Evolutionary conservation across 2,888 invertebrate genomes (phyloP), one percentile per base, ranked within the genome.

Genomic region (Leptinotarsa peninsularis): DNA sequence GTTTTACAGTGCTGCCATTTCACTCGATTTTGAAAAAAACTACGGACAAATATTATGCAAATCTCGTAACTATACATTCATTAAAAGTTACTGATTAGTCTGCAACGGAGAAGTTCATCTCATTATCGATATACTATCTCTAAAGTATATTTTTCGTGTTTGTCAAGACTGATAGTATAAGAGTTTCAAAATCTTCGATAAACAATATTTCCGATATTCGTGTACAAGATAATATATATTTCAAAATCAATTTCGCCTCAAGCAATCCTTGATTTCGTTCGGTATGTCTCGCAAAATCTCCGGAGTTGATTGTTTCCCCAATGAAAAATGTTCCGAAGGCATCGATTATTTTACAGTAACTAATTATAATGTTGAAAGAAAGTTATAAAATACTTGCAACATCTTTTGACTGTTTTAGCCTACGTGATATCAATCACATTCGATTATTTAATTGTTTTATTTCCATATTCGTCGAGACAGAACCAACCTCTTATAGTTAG

Each of bases 371-470:
- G 7, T 7, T 33, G 43, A 2, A 43, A 43, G 43, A 43, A 43
- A 43, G 33, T 33, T 33, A 5, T 33, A 7, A 50, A 17, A 50
- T 2, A 27, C 27, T 27, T 15, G 33, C 3, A 10, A 56, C 33
- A 23, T 27, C 60, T 27, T 33, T 27, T 15, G 33, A 3, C 21
- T 21, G 58, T 43, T 49, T 67, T 10, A 33, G 71, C 60, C 71
- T 76, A 76, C 76, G 76, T 76, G 76, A 73, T 43, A 49, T 13
- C 70, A 56, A 52, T 70, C 76, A 72, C 73, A 71, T 23, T 49
- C 56, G 52, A 18, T 70, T 63, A 33, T 17, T 15, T 33, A 15
- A 63, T 63, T 3, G 15, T 27, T 27, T 43, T 15, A 27, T 52
- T 67, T 50, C 27, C 67, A 50, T 58, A 58, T 23, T 21, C 13